phyloP scores from a whole-genome alignment of 1,140 invertebrate genomes.

The Carposina sasakii region DNA sequence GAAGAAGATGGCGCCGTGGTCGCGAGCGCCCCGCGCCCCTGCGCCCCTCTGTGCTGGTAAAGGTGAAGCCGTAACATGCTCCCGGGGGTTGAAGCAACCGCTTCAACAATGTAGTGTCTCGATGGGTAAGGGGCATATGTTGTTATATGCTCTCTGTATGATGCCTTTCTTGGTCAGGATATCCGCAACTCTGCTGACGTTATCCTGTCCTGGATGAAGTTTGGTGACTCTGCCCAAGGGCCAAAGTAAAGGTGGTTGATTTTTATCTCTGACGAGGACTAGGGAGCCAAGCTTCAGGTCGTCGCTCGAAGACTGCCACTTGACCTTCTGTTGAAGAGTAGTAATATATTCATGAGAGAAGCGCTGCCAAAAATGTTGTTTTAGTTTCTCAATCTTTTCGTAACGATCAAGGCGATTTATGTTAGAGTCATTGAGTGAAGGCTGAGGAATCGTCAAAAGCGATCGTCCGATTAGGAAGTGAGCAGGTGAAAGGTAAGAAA shows the following conservation, averaged over 20 bases:
- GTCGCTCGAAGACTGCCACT: slow-evolving; percentile 13
- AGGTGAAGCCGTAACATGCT: slow-evolving; percentile 1
- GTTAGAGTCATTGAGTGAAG: not conserved
- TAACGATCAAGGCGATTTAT: slow-evolving; percentile 2
- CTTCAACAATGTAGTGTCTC: not conserved
- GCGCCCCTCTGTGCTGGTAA: not conserved
- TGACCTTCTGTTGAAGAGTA: slow-evolving; percentile 18
- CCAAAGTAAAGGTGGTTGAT: slow-evolving; percentile 20
- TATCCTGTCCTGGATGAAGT: slow-evolving; percentile 16
- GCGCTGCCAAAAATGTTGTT: slow-evolving; percentile 25
- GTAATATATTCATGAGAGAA: slow-evolving; percentile 11
- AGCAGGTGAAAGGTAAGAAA: slow-evolving; percentile 30
- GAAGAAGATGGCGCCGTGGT: no score
- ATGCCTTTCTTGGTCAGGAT: slow-evolving; percentile 14
- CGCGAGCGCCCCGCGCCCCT: no score
- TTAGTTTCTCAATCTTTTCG: slow-evolving; percentile 10
- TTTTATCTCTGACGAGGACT: slow-evolving; percentile 24
- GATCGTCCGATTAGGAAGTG: slow-evolving; percentile 41
- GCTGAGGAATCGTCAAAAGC: slow-evolving; percentile 12
- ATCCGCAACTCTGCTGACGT: slow-evolving; percentile 17
- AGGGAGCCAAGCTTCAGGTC: slow-evolving; percentile 11
- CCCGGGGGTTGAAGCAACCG: not conserved
- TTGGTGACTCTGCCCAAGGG: slow-evolving; percentile 12
- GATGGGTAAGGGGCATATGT: not conserved
- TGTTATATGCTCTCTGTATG: not conserved